Evolutionary conservation across 2,888 invertebrate species (phyloP).

Genomic region (Tanytarsus gracilentus): DNA sequence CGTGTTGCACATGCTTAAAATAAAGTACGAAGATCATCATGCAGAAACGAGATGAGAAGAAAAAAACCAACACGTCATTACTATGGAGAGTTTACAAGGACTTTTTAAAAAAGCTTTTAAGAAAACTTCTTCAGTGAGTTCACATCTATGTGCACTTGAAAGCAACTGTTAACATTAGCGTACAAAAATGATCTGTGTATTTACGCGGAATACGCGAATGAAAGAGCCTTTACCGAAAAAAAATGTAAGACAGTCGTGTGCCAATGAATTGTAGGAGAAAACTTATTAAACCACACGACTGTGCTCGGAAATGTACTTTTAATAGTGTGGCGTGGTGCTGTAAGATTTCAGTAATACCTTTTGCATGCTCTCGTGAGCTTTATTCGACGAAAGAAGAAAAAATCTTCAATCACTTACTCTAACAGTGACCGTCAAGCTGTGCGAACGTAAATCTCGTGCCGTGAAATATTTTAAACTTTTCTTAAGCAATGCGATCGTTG

Average conservation of each 20-base stretch:
- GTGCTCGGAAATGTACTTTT: not conserved
- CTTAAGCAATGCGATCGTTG: not conserved
- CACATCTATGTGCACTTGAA: not conserved
- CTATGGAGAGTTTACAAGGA: not conserved
- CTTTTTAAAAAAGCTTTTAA: not conserved
- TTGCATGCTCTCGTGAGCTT: not conserved
- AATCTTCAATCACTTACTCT: not conserved
- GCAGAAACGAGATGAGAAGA: not conserved
- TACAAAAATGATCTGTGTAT: not conserved
- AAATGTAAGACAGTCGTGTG: too few relatives aligned
- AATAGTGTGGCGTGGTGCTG: not conserved
- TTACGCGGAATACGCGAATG: not conserved
- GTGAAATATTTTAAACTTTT: not conserved
- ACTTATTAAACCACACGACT: not conserved
- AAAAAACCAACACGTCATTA: too few relatives aligned
- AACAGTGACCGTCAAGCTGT: not conserved
- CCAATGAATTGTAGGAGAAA: not conserved
- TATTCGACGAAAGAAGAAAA: not conserved
- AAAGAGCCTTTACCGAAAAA: not conserved
- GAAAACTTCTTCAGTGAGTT: not conserved
- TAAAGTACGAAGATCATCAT: not conserved
- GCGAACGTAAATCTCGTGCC: not conserved
- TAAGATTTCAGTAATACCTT: not conserved
- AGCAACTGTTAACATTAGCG: not conserved
- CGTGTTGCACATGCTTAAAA: not conserved